Conservation (phyloP, 2,113 vertebrate species). For the Bos indicus region DNA sequence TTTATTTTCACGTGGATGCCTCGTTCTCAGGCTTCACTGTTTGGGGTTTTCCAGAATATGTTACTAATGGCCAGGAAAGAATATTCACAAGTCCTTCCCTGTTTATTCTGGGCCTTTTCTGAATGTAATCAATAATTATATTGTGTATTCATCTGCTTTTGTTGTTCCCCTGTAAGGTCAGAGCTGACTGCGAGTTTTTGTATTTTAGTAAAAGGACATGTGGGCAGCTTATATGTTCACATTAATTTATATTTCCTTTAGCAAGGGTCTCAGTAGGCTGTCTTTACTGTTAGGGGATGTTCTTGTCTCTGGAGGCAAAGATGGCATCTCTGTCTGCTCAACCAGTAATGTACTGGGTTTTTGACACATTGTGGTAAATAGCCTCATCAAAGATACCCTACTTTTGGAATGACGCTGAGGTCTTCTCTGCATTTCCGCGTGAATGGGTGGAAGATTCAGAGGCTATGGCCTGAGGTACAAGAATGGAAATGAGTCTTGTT, state of each 20-base stretch:
- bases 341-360: neutral
- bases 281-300: neutral
- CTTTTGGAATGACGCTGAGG: neutral
- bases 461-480: neutral
- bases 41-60: slow-evolving; percentile 47
- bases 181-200: slow-evolving; percentile 54
- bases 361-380: neutral
- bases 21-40: neutral
- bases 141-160: slow-evolving; percentile 46
- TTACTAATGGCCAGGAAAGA: slow-evolving; percentile 26
- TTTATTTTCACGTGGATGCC: neutral
- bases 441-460: accelerated
- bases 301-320: neutral
- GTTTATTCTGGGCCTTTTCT: slow-evolving; percentile 48
- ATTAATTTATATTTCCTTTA: slow-evolving; percentile 10
- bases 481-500: slow-evolving; percentile 18
- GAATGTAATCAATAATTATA: slow-evolving; percentile 61
- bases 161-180: slow-evolving; percentile 1
- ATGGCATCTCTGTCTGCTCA: neutral
- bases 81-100: neutral
- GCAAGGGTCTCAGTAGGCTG: neutral
- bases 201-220: slow-evolving; percentile 36
- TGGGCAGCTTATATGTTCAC: neutral
- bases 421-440: neutral
- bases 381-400: neutral